Base-by-base conservation (phyloP, 2,888 invertebrate species). In the Protophormia terraenovae region DNA sequence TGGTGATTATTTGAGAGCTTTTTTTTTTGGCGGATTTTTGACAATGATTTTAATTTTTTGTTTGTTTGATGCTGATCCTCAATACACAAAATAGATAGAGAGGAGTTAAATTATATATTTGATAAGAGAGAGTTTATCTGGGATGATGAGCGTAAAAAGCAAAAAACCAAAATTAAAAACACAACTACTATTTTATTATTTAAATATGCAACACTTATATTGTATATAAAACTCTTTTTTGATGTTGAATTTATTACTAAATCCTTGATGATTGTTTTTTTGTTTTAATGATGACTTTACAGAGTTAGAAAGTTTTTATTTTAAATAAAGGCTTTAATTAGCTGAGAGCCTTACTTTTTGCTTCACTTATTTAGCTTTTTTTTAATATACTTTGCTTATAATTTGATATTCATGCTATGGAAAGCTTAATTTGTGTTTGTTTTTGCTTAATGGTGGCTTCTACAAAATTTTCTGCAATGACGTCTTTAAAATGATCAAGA, bases 91-190 rank as follows among this genome's bases (percentile, higher is more conserved):
- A 82, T 53, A 76, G 32, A 76, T 69, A 83, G 69, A 83, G 76
- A 76, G 66, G 80, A 81, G 75, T 80, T 71, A 75, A 83, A 80
- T 75, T 83, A 69, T 58, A 62, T 81, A 53, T 58, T n/a, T n/a
- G n/a, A 58, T 60, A 38, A 72, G 55, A 69, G 58, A 86, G 50
- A 79, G 50, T 85, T 78, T 75, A 16, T 85, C 67, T 76, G 78
- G 81, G 73, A 82, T 85, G 85, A 85, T 85, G 85, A 84, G 85
- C 85, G 73, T 84, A 85, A 85, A 69, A 85, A 85, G 84, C 84
- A 82, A 78, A 78, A 55, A 84, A 84, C 73, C 81, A 81, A 84
- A 85, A 82, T 71, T 71, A 79, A 75, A 78, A 79, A 82, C 73
- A 73, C 78, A 81, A 82, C 78, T 82, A 85, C 81, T 50, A 81